These are phyloP conservation scores for Saccostrea echinata DNA, from an alignment of 1,140 invertebrate genomes.

Conservation along the genomic window DNA sequence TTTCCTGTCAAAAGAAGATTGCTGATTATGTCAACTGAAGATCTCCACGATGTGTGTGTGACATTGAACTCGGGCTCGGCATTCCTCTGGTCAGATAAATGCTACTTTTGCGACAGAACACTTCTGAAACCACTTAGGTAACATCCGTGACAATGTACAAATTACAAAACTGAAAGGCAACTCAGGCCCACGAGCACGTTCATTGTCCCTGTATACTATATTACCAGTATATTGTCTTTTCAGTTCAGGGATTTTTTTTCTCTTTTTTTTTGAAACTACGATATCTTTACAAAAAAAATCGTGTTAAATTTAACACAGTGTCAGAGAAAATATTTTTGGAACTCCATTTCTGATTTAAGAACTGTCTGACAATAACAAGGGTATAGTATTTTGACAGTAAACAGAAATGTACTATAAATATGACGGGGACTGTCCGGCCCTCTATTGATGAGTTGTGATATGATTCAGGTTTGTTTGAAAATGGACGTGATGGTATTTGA, in stretches of 20 bases:
- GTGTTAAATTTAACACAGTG: neutral
- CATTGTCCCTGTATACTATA: neutral
- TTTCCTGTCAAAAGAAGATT: constrained; percentile 35
- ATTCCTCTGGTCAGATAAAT: constrained; percentile 33
- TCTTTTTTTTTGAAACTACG: neutral
- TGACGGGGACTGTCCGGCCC: neutral
- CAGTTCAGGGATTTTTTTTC: neutral
- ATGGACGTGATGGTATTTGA: neutral
- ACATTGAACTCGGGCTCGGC: constrained; percentile 20
- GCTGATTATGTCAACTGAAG: constrained; percentile 34
- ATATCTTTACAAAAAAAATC: neutral
- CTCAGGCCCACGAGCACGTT: neutral
- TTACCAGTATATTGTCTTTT: neutral
- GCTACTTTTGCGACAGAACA: constrained; percentile 14
- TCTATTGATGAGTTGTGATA: neutral
- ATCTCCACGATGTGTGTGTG: neutral
- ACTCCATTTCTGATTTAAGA: neutral
- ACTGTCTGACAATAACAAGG: neutral
- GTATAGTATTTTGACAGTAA: neutral
- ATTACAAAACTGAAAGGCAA: neutral
- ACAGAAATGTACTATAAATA: neutral
- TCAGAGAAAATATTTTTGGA: neutral
- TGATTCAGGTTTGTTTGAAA: constrained; percentile 9
- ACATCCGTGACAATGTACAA: constrained; percentile 22
- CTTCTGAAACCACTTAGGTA: constrained; percentile 23